These are phyloP conservation scores for Lates calcarifer DNA, from an alignment of 2,113 vertebrate genomes.

Conservation along the genomic window DNA sequence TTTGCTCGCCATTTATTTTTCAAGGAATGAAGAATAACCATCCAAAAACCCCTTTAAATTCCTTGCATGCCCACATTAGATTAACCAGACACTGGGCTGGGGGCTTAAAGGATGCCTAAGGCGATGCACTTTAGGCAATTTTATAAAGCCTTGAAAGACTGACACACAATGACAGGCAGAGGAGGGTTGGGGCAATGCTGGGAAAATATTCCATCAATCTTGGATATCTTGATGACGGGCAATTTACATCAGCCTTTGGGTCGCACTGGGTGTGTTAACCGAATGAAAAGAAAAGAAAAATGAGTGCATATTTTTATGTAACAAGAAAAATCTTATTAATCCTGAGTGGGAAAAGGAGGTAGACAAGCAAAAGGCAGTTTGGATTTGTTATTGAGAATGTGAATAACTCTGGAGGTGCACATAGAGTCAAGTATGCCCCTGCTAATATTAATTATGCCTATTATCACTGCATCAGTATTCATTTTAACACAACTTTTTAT, in stretches of 20 bases:
- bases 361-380: slow-evolving; percentile 6
- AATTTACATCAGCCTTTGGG: slow-evolving; percentile 61
- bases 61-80: slow-evolving; percentile 46
- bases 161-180: slow-evolving; percentile 56
- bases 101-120: slow-evolving; percentile 28
- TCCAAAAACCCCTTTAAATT: slow-evolving; percentile 54
- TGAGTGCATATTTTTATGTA: slow-evolving; percentile 34
- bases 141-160: slow-evolving; percentile 56
- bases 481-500: neutral
- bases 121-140: slow-evolving; percentile 58
- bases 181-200: slow-evolving; percentile 35
- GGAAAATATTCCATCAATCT: slow-evolving; percentile 67
- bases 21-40: neutral
- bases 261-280: slow-evolving; percentile 36
- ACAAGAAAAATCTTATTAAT: slow-evolving; percentile 37
- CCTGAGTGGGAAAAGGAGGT: slow-evolving; percentile 18
- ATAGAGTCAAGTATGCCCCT: neutral
- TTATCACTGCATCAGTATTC: neutral
- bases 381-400: slow-evolving; percentile 1
- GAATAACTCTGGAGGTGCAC: slow-evolving; percentile 6
- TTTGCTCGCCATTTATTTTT: slow-evolving; percentile 7
- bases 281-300: slow-evolving; percentile 51
- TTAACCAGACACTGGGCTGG: slow-evolving; percentile 35
- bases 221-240: slow-evolving; percentile 55
- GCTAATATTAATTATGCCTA: neutral